These are phyloP conservation scores for Tachystola acroxantha DNA, from an alignment of 2,888 invertebrate species.

Conservation along the genomic window DNA sequence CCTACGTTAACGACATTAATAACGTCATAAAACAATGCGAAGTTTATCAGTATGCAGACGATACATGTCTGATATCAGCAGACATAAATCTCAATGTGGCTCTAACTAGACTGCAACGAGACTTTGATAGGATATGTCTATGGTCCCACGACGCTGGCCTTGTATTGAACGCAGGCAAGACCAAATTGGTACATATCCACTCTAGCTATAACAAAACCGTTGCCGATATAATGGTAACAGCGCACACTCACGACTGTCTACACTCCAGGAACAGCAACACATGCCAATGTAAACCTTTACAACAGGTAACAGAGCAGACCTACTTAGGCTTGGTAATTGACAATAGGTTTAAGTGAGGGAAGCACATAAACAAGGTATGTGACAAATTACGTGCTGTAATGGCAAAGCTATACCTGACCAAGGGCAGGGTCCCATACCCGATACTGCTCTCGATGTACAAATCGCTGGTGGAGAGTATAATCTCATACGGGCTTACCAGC, in stretches of 20 bases:
- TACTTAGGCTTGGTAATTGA: constrained; percentile 5
- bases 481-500: not conserved
- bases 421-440: not conserved
- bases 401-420: not conserved
- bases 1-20: constrained; percentile 12
- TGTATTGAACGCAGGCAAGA: constrained; percentile 16
- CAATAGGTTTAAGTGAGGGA: constrained; percentile 9
- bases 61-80: constrained; percentile 18
- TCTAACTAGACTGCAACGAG: constrained; percentile 6
- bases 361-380: constrained; percentile 8
- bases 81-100: constrained; percentile 6
- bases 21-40: constrained; percentile 7
- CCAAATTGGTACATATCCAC: constrained; percentile 10
- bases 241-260: constrained; percentile 7
- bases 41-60: constrained; percentile 18
- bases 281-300: not conserved
- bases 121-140: constrained; percentile 11
- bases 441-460: not conserved
- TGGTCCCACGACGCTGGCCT: constrained; percentile 18
- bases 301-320: not conserved
- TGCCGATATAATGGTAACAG: not conserved
- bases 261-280: not conserved
- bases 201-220: constrained; percentile 4
- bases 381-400: constrained; percentile 8
- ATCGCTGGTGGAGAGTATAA: not conserved